These are phyloP conservation scores for Platysteira castanea DNA, from an alignment of 2,113 vertebrate genomes.

Conservation along the genomic window DNA sequence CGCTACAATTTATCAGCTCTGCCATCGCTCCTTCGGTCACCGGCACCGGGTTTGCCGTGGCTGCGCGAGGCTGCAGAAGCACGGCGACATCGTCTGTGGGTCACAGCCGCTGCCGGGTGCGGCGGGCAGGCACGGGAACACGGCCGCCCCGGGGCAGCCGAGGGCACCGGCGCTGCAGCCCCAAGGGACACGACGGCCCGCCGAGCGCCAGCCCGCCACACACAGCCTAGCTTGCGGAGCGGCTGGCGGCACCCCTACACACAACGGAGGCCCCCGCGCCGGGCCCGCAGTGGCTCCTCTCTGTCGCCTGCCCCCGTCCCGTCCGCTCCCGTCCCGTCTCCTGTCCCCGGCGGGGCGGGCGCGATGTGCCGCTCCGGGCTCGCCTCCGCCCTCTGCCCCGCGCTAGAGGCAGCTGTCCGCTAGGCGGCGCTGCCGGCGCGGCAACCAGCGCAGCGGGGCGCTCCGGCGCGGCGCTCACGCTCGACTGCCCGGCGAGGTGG, in stretches of 20 bases:
- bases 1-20: rapidly evolving
- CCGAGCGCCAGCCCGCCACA: neutral
- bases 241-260: rapidly evolving
- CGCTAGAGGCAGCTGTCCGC: neutral
- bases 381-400: neutral
- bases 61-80: neutral
- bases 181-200: no score
- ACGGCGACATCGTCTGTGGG: neutral
- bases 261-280: rapidly evolving
- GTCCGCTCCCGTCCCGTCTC: neutral
- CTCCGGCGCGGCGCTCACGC: neutral
- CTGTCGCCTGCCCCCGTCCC: no score
- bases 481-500: neutral
- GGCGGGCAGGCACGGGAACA: neutral
- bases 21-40: neutral
- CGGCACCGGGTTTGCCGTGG: neutral
- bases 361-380: rapidly evolving
- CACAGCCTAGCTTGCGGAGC: no score
- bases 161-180: neutral
- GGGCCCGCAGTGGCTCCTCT: neutral
- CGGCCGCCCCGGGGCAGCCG: neutral
- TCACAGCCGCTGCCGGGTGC: neutral
- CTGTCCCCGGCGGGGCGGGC: no score
- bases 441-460: neutral
- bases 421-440: neutral